Conservation (phyloP, 1,140 invertebrate genomes). For the Diachasmimorpha longicaudata region DNA sequence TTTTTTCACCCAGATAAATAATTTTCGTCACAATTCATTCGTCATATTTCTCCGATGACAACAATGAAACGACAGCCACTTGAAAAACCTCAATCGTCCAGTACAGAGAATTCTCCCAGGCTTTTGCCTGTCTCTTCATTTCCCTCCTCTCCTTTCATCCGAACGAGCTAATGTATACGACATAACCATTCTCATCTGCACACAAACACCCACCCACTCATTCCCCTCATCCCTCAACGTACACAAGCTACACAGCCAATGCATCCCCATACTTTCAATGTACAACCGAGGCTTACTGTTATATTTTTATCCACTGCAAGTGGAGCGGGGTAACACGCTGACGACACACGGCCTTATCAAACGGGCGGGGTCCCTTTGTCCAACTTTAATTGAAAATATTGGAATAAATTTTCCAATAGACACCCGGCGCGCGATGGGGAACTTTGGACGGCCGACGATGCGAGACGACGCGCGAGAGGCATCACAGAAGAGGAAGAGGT, state of each 20-base stretch:
- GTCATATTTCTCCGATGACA: background rate
- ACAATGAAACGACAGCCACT: background rate
- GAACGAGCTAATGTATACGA: background rate
- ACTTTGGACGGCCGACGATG: slow-evolving; percentile 31
- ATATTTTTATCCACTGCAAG: slow-evolving; percentile 53
- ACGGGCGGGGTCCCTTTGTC: slow-evolving; percentile 47
- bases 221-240: background rate
- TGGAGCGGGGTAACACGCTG: slow-evolving; percentile 50
- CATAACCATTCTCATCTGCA: background rate
- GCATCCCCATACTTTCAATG: background rate
- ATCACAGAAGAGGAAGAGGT: slow-evolving; percentile 11
- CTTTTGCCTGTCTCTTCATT: background rate
- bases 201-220: background rate
- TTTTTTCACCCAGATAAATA: too few relatives aligned
- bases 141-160: background rate
- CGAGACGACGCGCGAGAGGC: slow-evolving; percentile 17
- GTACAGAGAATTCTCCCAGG: background rate
- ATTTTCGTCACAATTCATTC: too few relatives aligned
- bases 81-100: background rate
- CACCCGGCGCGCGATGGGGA: slow-evolving; percentile 36
- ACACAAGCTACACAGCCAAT: background rate
- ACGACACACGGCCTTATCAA: slow-evolving; percentile 36
- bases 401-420: slow-evolving; percentile 62
- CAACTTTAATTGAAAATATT: slow-evolving; percentile 64
- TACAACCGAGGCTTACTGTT: slow-evolving; percentile 35